These are phyloP conservation scores for Cryptotis parvus DNA, from an alignment of 2,113 vertebrate species.

Conservation along the genomic window DNA sequence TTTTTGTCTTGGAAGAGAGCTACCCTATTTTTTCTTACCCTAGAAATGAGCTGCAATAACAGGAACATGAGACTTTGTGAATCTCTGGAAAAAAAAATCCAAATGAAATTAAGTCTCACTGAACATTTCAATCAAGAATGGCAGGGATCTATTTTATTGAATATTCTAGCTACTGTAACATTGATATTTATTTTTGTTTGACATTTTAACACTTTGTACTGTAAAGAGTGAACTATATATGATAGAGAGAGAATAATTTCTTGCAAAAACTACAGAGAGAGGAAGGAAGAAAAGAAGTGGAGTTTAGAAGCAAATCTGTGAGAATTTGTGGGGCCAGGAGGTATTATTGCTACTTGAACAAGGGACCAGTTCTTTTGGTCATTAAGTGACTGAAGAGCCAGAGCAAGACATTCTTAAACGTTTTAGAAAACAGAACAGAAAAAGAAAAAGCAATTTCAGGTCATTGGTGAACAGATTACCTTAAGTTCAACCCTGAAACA, in stretches of 20 bases:
- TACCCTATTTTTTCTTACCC: constrained; percentile 82
- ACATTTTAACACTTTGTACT: constrained; percentile 93
- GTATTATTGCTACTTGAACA: constrained; percentile 83
- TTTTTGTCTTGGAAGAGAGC: constrained; percentile 83
- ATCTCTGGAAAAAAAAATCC: constrained; percentile 87
- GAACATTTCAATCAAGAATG: constrained; percentile 95
- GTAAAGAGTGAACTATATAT: constrained; percentile 88
- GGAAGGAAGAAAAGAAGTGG: constrained; percentile 66
- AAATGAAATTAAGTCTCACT: constrained; percentile 89
- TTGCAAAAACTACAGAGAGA: constrained; percentile 80
- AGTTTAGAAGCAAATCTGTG: constrained; percentile 79
- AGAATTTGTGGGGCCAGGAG: constrained; percentile 74
- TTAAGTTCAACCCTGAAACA: constrained; percentile 58
- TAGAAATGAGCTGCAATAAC: constrained; percentile 92
- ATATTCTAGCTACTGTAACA: constrained; percentile 95
- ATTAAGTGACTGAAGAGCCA: constrained; percentile 78
- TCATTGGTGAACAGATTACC: constrained; percentile 78
- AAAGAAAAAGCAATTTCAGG: constrained; percentile 72
- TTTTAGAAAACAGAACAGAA: constrained; percentile 69
- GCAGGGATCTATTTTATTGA: constrained; percentile 97
- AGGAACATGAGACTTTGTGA: constrained; percentile 81
- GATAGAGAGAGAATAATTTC: constrained; percentile 86
- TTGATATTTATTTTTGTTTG: constrained; percentile 96
- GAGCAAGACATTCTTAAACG: constrained; percentile 73
- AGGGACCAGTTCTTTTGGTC: constrained; percentile 85